These are phyloP conservation scores for Apodemus agrarius DNA, from an alignment of 2,797 vertebrate genomes.

Conservation along the genomic window DNA sequence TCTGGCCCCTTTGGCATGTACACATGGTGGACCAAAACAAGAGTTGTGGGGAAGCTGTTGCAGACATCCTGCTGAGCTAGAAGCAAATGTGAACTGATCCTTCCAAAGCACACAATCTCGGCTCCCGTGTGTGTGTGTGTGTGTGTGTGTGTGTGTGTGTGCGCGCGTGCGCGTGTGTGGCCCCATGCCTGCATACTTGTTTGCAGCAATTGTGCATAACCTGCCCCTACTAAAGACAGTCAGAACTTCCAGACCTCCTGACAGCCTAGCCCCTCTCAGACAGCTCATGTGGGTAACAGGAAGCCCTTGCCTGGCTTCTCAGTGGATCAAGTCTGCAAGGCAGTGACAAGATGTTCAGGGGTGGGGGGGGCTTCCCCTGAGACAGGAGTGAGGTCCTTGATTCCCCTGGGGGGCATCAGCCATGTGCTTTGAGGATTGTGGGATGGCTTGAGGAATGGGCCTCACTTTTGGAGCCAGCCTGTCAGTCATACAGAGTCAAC, in stretches of 20 bases:
- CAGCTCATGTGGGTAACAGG: fast-evolving
- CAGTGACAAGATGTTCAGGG: no score
- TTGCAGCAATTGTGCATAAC: fast-evolving
- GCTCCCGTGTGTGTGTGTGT: not conserved
- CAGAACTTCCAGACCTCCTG: not conserved
- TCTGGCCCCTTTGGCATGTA: not conserved
- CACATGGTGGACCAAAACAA: not conserved
- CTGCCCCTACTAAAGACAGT: not conserved
- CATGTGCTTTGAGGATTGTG: not conserved
- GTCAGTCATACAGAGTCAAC: not conserved
- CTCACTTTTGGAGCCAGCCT: not conserved
- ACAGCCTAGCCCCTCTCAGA: not conserved
- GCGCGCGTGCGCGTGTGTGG: fast-evolving
- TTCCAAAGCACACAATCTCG: not conserved
- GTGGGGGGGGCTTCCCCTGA: not conserved
- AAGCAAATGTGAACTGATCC: not conserved
- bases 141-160: no score
- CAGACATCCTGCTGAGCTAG: not conserved
- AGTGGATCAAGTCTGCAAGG: not conserved
- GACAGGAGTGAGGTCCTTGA: not conserved
- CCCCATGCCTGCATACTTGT: not conserved
- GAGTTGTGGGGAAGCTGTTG: not conserved
- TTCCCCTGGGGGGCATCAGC: not conserved
- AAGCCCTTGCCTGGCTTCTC: no score
- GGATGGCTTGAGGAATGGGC: not conserved